Conservation (phyloP, 2,888 invertebrate genomes). For the Ferdinandea cuprea region DNA sequence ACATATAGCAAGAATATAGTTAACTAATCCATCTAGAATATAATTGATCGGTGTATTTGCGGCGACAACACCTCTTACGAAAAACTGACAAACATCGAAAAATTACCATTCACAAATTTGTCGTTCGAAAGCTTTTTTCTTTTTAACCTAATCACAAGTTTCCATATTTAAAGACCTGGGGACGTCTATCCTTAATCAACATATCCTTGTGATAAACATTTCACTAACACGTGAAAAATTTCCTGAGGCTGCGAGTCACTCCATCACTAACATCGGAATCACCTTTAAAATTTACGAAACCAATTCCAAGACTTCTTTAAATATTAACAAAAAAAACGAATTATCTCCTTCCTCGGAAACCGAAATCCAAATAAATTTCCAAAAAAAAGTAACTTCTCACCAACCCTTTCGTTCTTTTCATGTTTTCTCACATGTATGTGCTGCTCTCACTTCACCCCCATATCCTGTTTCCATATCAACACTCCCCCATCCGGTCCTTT, state of each 20-base stretch:
- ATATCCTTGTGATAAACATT: no score
- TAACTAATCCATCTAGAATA: no score
- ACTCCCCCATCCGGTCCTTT: slow-evolving; percentile 72
- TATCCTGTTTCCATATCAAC: slow-evolving; percentile 68
- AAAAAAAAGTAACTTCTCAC: slow-evolving; percentile 11
- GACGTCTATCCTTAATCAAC: no score
- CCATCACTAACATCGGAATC: background rate
- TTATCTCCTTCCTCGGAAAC: background rate
- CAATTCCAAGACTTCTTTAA: slow-evolving; percentile 1
- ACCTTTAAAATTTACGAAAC: slow-evolving; percentile 8
- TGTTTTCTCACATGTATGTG: slow-evolving; percentile 20
- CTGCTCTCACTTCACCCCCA: slow-evolving; percentile 22
- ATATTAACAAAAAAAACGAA: slow-evolving; percentile 24
- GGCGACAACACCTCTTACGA: no score
- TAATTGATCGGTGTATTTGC: no score
- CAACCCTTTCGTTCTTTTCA: slow-evolving; percentile 31
- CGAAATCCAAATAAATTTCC: slow-evolving; percentile 34
- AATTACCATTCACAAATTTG: no score
- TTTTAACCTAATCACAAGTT: no score
- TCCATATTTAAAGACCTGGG: no score
- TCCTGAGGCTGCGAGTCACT: background rate
- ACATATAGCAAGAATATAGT: no score
- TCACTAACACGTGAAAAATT: no score
- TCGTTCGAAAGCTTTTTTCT: no score
- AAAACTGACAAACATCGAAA: no score